Conservation (phyloP, 2,888 invertebrate species). For the Stenodema calcarata region DNA sequence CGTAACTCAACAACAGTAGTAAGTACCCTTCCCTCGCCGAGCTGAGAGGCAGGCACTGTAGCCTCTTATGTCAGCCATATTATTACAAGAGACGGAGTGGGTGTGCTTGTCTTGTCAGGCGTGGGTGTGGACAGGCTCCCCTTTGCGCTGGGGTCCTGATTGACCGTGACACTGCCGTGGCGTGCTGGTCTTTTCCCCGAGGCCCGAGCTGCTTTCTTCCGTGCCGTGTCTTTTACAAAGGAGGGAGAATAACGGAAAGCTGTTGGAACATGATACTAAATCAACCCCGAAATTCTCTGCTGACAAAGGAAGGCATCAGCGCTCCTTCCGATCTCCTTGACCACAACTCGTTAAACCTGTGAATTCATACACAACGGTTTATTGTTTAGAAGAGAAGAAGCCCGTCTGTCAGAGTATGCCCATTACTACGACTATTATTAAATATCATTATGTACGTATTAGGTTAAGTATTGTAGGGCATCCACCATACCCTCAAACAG, state of each 20-base stretch:
- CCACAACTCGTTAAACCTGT: no score
- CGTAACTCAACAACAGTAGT: constrained; percentile 24
- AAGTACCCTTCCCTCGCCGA: background rate
- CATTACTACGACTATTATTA: no score
- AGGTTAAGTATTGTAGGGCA: no score
- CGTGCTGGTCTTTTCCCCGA: background rate
- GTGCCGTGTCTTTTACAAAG: background rate
- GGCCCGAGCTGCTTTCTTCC: background rate
- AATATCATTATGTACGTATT: no score
- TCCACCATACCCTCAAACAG: no score
- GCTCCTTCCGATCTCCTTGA: no score
- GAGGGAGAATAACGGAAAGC: background rate
- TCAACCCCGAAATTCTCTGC: no score
- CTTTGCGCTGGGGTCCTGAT: constrained; percentile 9
- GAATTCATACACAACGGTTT: no score
- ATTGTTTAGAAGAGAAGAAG: no score
- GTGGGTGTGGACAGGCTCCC: constrained; percentile 24
- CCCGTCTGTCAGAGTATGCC: no score
- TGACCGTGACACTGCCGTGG: constrained; percentile 14
- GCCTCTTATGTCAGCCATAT: constrained; percentile 19
- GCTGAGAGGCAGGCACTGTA: background rate
- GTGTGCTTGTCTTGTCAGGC: constrained; percentile 24
- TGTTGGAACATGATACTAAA: no score
- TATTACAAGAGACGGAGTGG: constrained; percentile 16
- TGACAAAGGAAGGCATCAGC: no score